A percentile compares a stretch with the other conserved stretches of the same genome.
phyloP scores from a whole-genome alignment of 2,888 invertebrate genomes.

The Clivina fossor region DNA sequence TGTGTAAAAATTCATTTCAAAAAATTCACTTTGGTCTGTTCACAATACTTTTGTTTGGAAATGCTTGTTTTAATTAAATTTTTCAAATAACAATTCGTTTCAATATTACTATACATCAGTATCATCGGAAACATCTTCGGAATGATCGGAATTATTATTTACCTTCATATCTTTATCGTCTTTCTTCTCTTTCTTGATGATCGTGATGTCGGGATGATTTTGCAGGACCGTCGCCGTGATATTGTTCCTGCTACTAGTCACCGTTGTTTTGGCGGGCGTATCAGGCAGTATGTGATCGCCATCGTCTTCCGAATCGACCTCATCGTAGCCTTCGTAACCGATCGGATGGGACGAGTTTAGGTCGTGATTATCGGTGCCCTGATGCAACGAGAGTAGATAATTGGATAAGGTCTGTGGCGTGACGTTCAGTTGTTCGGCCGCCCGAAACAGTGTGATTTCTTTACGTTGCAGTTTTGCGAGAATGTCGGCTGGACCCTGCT shows the following conservation, averaged over 20 bases:
- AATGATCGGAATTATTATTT: constrained; percentile 54
- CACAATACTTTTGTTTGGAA: constrained; percentile 51
- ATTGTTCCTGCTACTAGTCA: constrained; percentile 45
- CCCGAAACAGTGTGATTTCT: constrained; percentile 71
- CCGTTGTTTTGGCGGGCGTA: constrained; percentile 47
- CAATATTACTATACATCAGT: constrained; percentile 24
- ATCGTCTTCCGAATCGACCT: constrained; percentile 54
- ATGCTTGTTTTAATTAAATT: constrained; percentile 44
- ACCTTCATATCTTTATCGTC: constrained; percentile 53
- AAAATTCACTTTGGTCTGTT: constrained; percentile 56
- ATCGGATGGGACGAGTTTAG: constrained; percentile 52
- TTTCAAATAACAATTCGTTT: constrained; percentile 44
- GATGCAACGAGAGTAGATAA: constrained; percentile 64
- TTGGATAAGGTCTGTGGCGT: constrained; percentile 74
- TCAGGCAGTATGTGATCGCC: constrained; percentile 55
- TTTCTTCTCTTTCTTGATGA: constrained; percentile 60
- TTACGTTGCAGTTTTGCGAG: constrained; percentile 70
- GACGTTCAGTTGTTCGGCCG: constrained; percentile 75
- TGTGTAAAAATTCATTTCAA: constrained; percentile 38
- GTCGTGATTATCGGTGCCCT: constrained; percentile 54
- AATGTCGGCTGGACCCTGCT: constrained; percentile 74
- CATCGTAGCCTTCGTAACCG: constrained; percentile 51
- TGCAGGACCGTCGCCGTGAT: constrained; percentile 53
- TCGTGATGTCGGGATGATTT: constrained; percentile 63
- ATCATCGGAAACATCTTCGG: constrained; percentile 43